Evolutionary conservation across 2,797 vertebrate genomes (phyloP).

Genomic region (Dallia pectoralis): DNA sequence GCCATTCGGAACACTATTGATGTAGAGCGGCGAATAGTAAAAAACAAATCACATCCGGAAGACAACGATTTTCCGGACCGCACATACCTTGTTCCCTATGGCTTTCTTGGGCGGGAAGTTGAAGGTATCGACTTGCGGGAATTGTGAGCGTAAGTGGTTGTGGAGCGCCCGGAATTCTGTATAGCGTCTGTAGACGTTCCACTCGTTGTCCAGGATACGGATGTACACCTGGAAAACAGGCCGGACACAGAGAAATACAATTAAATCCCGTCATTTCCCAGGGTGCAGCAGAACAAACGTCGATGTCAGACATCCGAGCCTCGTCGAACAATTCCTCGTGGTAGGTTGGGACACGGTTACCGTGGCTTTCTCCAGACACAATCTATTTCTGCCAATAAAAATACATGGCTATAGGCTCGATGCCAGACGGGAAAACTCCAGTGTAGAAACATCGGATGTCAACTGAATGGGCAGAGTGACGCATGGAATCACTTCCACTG

Average conservation of each 20-base stretch:
- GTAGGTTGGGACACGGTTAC: too few species aligned
- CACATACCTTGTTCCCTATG: constrained; percentile 94
- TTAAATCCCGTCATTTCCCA: too few species aligned
- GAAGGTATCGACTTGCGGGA: constrained; percentile 87
- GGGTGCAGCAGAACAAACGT: too few species aligned
- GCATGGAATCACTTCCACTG: too few species aligned
- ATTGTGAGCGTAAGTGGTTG: constrained; percentile 83
- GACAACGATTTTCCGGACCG: background rate
- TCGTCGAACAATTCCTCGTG: too few species aligned
- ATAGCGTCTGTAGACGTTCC: constrained; percentile 95
- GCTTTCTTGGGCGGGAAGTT: constrained; percentile 97
- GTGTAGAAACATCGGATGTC: too few species aligned
- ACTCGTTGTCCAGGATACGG: constrained; percentile 96
- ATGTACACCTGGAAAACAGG: constrained; percentile 85
- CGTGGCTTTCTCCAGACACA: too few species aligned
- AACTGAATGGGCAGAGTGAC: too few species aligned
- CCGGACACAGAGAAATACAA: background rate
- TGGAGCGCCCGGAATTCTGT: constrained; percentile 91
- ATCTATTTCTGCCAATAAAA: too few species aligned
- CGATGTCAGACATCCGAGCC: too few species aligned
- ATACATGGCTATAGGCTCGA: too few species aligned
- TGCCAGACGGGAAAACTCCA: too few species aligned
- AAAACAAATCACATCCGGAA: background rate
- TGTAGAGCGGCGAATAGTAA: background rate
- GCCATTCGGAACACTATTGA: background rate